Percentiles rank a stretch among this genome's conserved stretches.
phyloP scores from a whole-genome alignment of 2,113 vertebrate species.

The Tenrec ecaudatus region DNA sequence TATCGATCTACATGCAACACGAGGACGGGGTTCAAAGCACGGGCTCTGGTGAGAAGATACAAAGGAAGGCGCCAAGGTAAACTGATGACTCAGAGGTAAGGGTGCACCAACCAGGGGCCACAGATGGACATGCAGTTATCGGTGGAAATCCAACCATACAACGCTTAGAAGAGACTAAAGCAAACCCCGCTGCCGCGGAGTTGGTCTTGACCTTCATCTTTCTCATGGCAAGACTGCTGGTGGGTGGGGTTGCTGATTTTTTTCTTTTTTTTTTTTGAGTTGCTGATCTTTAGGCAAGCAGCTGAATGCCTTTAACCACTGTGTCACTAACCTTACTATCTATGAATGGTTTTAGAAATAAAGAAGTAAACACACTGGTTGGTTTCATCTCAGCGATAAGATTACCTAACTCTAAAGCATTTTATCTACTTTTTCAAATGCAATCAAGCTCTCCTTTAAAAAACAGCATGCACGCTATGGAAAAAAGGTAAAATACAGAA shows the following conservation, averaged over 20 bases:
- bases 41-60: not conserved
- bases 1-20: not conserved
- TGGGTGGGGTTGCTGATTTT: not conserved
- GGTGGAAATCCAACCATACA: no score
- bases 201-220: not conserved
- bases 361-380: not conserved
- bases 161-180: not conserved
- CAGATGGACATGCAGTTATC: no score
- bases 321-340: not conserved
- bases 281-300: no score
- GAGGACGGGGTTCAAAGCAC: slow-evolving; percentile 6
- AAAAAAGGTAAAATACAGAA: not conserved
- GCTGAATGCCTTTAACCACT: not conserved
- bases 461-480: not conserved
- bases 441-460: not conserved
- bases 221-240: not conserved
- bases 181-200: not conserved
- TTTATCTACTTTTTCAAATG: slow-evolving; percentile 12
- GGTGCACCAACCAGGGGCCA: not conserved
- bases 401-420: not conserved
- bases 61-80: not conserved
- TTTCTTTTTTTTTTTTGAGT: no score
- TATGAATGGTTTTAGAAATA: not conserved
- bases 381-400: not conserved
- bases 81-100: slow-evolving; percentile 7